Evolutionary conservation across 1,140 invertebrate genomes (phyloP), one percentile per base, ranked within the genome.

Genomic region (Lanistes nyassanus): DNA sequence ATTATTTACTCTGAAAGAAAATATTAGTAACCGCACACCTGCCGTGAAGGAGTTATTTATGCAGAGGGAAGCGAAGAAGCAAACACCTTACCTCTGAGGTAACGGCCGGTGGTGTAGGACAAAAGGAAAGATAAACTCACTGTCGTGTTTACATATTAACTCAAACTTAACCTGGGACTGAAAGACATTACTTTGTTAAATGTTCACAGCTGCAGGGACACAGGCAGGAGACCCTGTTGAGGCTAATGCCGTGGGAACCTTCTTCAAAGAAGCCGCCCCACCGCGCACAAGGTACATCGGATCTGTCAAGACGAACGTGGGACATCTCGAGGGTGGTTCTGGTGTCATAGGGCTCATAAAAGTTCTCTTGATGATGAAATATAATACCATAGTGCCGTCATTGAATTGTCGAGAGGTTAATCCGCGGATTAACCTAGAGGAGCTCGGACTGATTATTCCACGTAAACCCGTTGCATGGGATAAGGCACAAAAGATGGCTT

Each of bases 291-390:
- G 98, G 5, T 75, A 73, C 9, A 93, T 99, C 83, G 97, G 97
- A 2, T 97, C 97, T 0, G 94, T 98, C 0, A 99, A 99, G 86
- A 96, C 95, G 1, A 99, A 98, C 88, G 97, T 98, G 94, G 97
- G 97, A 0, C 97, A 99, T 84, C 93, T 96, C 2, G 97, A 99
- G 87, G 94, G 96, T 2, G 95, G 96, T 0, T 97, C 97, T 19
- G 96, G 96, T 37, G 87, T 97, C n/a, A 96, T 95, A 84, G 95
- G 95, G 0, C 90, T 98, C 51, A 94, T 94, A 2, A 98, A 98
- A 88, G 90, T 95, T 2, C 80, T 98, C 2, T 92, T 98, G 65
- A 94, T 96, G 11, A 97, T 98, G 94, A 95, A 98, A 88, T 81
- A 91, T 42, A 94, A 94, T 36, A 88, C 93, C 3, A 96, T 99